phyloP scores from a whole-genome alignment of 2,797 vertebrate species.

The Pangasius macronema region DNA sequence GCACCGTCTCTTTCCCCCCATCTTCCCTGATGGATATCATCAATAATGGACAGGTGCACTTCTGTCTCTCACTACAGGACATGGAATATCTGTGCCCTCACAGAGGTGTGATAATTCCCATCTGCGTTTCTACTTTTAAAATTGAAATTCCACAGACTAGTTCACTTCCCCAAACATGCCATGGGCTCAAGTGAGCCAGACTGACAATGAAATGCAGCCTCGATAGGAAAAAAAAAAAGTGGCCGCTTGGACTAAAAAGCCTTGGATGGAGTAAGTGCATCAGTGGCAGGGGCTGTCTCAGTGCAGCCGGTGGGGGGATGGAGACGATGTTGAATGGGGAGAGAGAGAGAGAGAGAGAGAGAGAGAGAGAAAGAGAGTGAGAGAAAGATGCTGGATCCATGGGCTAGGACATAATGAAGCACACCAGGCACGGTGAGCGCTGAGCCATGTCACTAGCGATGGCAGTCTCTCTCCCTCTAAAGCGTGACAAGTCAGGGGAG shows the following conservation, averaged over 20 bases:
- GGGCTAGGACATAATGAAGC: constrained; percentile 57
- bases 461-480: constrained; percentile 45
- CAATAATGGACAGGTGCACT: constrained; percentile 56
- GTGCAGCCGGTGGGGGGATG: constrained; percentile 25
- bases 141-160: constrained; percentile 53
- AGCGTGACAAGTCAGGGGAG: constrained; percentile 49
- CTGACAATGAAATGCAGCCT: constrained; percentile 51
- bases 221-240: constrained; percentile 38
- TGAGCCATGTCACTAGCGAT: constrained; percentile 55
- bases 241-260: constrained; percentile 50
- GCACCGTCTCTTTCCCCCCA: background rate
- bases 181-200: constrained; percentile 33
- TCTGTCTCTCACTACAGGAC: constrained; percentile 46
- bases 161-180: constrained; percentile 48
- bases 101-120: constrained; percentile 54
- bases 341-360: constrained; percentile 15
- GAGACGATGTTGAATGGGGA: constrained; percentile 1
- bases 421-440: constrained; percentile 46
- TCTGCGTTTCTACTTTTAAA: constrained; percentile 55
- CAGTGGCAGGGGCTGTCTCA: constrained; percentile 49
- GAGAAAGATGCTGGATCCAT: constrained; percentile 37
- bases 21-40: constrained; percentile 55
- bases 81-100: constrained; percentile 43
- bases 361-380: constrained; percentile 25
- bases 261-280: constrained; percentile 51